phyloP scores from a whole-genome alignment of 2,888 invertebrate genomes.

The Lissocephala sabroskyi region DNA sequence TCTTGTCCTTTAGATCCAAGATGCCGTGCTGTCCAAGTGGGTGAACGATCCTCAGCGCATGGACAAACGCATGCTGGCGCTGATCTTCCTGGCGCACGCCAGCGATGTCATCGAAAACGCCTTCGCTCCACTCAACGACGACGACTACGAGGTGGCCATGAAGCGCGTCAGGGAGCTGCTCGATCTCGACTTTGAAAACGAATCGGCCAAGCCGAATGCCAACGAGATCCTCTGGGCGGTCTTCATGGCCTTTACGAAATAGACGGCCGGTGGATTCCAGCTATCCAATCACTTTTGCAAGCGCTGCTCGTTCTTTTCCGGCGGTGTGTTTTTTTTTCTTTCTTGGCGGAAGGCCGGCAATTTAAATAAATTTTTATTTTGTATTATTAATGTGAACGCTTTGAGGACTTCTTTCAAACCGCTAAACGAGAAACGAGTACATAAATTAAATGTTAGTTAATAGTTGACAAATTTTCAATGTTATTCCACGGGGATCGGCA shows the following conservation, averaged over 20 bases:
- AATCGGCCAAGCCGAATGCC: slow-evolving; percentile 91
- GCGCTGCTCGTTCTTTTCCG: too few relatives aligned
- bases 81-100: slow-evolving; percentile 96
- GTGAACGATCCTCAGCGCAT: slow-evolving; percentile 98
- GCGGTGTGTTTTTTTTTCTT: too few relatives aligned
- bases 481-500: neutral
- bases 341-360: too few relatives aligned
- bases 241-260: slow-evolving; percentile 98
- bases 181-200: slow-evolving; percentile 97
- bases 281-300: too few relatives aligned
- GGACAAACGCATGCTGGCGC: slow-evolving; percentile 93
- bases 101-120: slow-evolving; percentile 99
- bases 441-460: slow-evolving; percentile 38
- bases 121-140: slow-evolving; percentile 96
- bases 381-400: too few relatives aligned
- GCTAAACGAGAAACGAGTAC: slow-evolving; percentile 10
- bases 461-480: slow-evolving; percentile 28
- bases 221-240: slow-evolving; percentile 99
- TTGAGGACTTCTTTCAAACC: too few relatives aligned
- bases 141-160: slow-evolving; percentile 98
- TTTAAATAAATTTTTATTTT: too few relatives aligned
- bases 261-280: too few relatives aligned
- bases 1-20: slow-evolving; percentile 94
- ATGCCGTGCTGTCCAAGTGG: slow-evolving; percentile 96
- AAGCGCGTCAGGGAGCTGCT: slow-evolving; percentile 95